Conservation (phyloP, 2,888 invertebrate genomes). For the Ennomos quercinarius region DNA sequence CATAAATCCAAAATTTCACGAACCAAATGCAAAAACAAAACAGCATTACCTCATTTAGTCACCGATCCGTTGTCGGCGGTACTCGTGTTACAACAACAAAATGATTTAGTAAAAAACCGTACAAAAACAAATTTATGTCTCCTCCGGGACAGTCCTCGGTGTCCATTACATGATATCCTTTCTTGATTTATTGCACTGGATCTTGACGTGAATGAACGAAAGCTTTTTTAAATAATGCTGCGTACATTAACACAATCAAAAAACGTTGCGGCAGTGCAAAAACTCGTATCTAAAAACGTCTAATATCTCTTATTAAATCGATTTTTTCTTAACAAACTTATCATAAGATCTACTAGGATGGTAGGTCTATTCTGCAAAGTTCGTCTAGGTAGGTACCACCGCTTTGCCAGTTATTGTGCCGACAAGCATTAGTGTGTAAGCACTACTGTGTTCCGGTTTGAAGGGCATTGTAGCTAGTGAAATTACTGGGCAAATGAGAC, state of each 20-base stretch:
- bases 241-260: conserved; percentile 10
- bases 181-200: conserved; percentile 78
- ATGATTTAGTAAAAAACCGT: conserved; percentile 74
- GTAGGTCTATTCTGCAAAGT: no score
- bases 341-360: no score
- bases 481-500: no score
- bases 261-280: background rate
- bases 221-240: conserved; percentile 9
- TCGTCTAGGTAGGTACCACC: no score
- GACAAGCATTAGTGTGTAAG: no score
- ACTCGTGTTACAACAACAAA: conserved; percentile 60
- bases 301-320: no score
- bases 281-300: no score
- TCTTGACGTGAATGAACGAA: conserved; percentile 49
- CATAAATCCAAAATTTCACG: conserved; percentile 4
- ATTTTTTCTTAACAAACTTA: no score
- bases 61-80: conserved; percentile 48
- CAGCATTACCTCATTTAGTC: conserved; percentile 55
- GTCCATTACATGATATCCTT: conserved; percentile 81
- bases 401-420: no score
- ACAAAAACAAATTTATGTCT: conserved; percentile 79
- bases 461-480: no score
- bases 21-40: conserved; percentile 15
- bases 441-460: no score
- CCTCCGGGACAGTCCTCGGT: conserved; percentile 71